Evolutionary conservation across 1,140 invertebrate species (phyloP), one percentile per base, ranked within the genome.

Genomic region (Pygmarrhopalites habei): DNA sequence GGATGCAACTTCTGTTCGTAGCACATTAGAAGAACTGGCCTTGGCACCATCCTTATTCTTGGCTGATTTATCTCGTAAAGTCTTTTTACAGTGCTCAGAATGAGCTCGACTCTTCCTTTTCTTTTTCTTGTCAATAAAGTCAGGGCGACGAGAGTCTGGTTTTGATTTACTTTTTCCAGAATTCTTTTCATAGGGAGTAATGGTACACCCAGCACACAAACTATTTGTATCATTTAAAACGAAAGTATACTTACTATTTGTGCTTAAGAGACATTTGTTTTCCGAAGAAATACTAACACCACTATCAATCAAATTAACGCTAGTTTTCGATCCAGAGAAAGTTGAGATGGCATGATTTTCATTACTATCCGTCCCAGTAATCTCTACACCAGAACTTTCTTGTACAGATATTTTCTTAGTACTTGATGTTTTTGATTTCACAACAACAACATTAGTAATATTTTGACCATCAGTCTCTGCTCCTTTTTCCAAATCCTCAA

Each of bases 131-230:
- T 55, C 51, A 10, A 10, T 32, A 55, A 55, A 55, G 14, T 55
- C 51, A 29, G 4, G 5, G 4, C 51, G 51, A 4, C 51, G 46
- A 23, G 12, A 7, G 19, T 49, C 46, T 15, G 23, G 7, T 49
- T 49, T 19, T 15, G 12, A 10, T 7, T 55, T 55, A 55, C 29
- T 29, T 21, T n/a, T n/a, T n/a, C n/a, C n/a, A n/a, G n/a, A n/a
- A n/a, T n/a, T n/a, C n/a, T 7, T 12, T 55, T 55, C 51, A 21
- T 17, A 55, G 5, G 51, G 51, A 10, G 51, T 28, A 32, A 56
- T 30, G 10, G 49, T 46, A 41, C 68, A 70, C 19, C 68, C 68
- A 3, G 65, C 68, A 53, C 68, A 70, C 25, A 70, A 47, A 32
- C 62, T 53, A 23, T 62, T 66, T 5, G 60, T 26, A 15, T 65